These are phyloP conservation scores for Enteromius anoplus DNA, from an alignment of 2,797 vertebrate species.

Conservation along the genomic window DNA sequence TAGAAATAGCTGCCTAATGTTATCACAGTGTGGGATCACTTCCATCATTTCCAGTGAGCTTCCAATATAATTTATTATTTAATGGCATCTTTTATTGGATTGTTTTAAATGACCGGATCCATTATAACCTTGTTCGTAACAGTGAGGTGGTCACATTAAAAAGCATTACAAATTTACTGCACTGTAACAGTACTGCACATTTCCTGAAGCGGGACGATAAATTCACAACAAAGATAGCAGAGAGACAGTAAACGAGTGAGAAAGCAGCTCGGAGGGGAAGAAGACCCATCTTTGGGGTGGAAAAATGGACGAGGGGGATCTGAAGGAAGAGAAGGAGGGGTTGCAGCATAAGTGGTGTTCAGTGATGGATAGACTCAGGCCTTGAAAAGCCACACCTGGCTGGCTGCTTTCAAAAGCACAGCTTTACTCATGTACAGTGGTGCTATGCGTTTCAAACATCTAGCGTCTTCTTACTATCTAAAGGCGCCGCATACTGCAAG, in stretches of 20 bases:
- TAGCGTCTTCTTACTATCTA: constrained; percentile 77
- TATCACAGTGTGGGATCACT: background rate
- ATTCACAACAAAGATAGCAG: constrained; percentile 5
- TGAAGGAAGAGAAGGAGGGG: constrained; percentile 9
- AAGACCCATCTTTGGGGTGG: constrained; percentile 31
- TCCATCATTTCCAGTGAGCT: background rate
- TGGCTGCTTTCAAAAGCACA: constrained; percentile 70
- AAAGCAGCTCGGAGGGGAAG: constrained; percentile 1
- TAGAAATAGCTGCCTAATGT: background rate
- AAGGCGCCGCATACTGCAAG: constrained; percentile 68
- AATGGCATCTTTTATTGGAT: background rate
- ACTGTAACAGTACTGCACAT: background rate
- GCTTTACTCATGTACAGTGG: constrained; percentile 50
- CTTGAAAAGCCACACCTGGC: constrained; percentile 74
- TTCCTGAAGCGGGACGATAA: constrained; percentile 11
- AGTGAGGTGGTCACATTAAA: background rate
- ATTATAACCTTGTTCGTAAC: background rate
- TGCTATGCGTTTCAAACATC: constrained; percentile 74
- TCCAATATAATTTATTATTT: background rate
- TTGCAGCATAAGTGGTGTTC: constrained; percentile 51
- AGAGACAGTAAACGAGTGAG: constrained; percentile 21
- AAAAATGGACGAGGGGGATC: constrained; percentile 29
- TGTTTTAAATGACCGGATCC: background rate
- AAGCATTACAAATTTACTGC: background rate
- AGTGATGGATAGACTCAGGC: constrained; percentile 72